Evolutionary conservation across 35 echinoderm and acorn worm genomes (phyloP).

Genomic region (Heliocidaris tuberculata): DNA sequence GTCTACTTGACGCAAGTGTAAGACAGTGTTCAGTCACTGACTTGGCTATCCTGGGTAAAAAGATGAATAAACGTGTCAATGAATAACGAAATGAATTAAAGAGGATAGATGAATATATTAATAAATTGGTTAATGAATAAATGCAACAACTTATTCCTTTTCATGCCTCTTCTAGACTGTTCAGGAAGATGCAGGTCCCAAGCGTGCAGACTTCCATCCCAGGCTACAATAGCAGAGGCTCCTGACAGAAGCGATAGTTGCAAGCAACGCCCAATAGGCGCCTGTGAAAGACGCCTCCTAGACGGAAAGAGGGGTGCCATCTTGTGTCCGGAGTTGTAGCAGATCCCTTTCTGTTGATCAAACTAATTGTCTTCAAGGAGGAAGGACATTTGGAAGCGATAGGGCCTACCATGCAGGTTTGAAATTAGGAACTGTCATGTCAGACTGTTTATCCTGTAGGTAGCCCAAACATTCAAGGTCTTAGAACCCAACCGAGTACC

Average conservation of each 20-base stretch:
- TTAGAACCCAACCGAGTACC: background rate
- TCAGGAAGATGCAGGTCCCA: background rate
- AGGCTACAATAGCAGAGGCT: slow-evolving; percentile 19
- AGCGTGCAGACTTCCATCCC: slow-evolving; percentile 31
- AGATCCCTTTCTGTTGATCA: slow-evolving; percentile 12
- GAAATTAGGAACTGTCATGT: background rate
- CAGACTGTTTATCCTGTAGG: background rate
- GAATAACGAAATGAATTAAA: too few relatives aligned
- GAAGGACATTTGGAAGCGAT: background rate
- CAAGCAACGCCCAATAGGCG: too few relatives aligned
- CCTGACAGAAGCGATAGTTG: background rate
- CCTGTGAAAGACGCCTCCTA: slow-evolving; percentile 48
- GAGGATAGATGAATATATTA: too few relatives aligned
- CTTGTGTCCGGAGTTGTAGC: slow-evolving; percentile 40
- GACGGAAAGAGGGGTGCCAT: slow-evolving; percentile 26
- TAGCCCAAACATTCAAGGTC: background rate
- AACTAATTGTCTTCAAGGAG: background rate
- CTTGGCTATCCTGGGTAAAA: too few relatives aligned
- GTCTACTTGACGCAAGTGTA: too few relatives aligned
- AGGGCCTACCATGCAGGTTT: background rate
- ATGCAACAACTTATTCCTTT: too few relatives aligned
- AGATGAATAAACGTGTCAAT: too few relatives aligned
- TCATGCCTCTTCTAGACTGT: background rate
- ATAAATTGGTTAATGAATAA: background rate
- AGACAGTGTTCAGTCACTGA: too few relatives aligned